Percentiles rank a stretch among this genome's conserved stretches.
Conservation (phyloP, 2,113 vertebrate genomes). For the Ranitomeya imitator region DNA sequence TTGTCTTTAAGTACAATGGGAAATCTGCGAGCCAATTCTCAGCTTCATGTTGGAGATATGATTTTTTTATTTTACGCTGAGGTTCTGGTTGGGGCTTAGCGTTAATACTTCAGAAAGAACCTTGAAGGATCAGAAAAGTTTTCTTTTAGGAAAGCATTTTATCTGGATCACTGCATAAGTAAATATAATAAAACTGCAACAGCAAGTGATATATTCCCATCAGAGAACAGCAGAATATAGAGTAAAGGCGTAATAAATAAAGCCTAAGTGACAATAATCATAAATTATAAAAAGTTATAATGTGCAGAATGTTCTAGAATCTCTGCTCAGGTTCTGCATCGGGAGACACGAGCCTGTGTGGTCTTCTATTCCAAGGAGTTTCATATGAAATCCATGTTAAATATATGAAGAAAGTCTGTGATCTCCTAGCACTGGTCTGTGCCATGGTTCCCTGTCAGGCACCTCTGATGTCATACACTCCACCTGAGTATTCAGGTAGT, state of each 20-base stretch:
- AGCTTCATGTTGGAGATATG: background rate
- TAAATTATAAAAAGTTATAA: background rate
- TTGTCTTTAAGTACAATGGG: background rate
- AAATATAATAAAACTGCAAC: background rate
- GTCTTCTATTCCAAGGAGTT: too few relatives aligned
- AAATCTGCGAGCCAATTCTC: background rate
- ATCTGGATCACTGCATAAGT: slow-evolving; percentile 6
- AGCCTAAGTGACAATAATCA: background rate
- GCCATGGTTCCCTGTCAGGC: too few relatives aligned
- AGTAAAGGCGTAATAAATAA: background rate
- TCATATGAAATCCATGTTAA: background rate
- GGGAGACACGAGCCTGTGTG: background rate
- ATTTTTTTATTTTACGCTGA: background rate
- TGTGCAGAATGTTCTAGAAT: background rate
- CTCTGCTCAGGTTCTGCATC: background rate
- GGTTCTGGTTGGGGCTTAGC: background rate
- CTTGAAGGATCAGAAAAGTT: background rate
- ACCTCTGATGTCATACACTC: too few relatives aligned
- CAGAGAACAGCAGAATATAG: background rate
- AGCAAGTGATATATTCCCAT: background rate
- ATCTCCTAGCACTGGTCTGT: too few relatives aligned
- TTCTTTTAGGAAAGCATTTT: background rate
- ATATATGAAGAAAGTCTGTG: background rate
- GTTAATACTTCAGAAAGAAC: background rate
- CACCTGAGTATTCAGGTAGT: too few relatives aligned